Evolutionary conservation across 1,140 invertebrate genomes (phyloP).

Genomic region (Armadillidium nasatum): DNA sequence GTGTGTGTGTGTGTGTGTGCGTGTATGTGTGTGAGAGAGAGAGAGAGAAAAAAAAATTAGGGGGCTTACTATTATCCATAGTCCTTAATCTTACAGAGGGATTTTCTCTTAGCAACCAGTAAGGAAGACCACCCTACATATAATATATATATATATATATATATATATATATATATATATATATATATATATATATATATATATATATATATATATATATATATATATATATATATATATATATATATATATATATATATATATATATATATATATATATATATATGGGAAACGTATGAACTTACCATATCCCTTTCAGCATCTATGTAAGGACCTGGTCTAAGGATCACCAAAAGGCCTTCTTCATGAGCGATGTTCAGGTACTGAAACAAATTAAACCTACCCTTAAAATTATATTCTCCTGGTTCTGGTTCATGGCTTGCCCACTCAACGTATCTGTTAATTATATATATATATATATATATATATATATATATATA

Average conservation of each 20-base stretch:
- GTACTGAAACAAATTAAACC: constrained; percentile 68
- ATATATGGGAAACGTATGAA: no score
- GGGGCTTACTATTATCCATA: constrained; percentile 49
- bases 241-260: no score
- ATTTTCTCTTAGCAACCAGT: constrained; percentile 68
- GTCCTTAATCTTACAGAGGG: constrained; percentile 61
- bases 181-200: no score
- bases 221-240: no score
- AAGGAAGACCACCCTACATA: constrained; percentile 80
- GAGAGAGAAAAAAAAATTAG: no score
- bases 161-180: no score
- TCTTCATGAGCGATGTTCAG: constrained; percentile 74
- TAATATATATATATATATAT: no score
- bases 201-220: no score
- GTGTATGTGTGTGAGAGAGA: no score
- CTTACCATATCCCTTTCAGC: constrained; percentile 67
- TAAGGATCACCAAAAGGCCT: constrained; percentile 73
- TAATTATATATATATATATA: neutral
- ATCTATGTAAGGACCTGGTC: constrained; percentile 91
- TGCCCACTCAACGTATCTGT: constrained; percentile 83
- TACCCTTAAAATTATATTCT: constrained; percentile 53
- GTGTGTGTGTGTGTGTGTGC: no score
- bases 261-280: no score
- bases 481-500: neutral
- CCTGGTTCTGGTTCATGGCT: constrained; percentile 73